Evolutionary conservation across 2,797 vertebrate species (phyloP), one percentile per base, ranked within the genome.

Genomic region (Glossophaga mutica): DNA sequence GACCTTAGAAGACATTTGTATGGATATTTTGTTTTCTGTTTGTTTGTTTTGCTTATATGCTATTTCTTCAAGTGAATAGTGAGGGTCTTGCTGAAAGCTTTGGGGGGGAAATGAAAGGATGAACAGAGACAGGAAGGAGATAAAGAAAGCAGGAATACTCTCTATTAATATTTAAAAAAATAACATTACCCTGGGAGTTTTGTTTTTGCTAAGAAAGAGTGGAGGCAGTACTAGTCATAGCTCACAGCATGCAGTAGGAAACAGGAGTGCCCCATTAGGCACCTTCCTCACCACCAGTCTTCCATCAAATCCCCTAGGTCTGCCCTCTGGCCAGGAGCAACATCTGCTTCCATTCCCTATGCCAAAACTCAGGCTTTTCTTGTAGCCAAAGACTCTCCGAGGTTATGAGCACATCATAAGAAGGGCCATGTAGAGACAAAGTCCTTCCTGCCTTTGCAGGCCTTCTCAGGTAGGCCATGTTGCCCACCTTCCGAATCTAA

Each of bases 41-140:
- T 48, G 73, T 71, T 48, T 68, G 81, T 50, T 55, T 59, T 55
- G 24, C 4, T 73, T 68, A 90, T 22, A 91, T 21, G 18, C 29
- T 76, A 21, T 77, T 21, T 87, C 62, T 59, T 96, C 74, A 70
- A 96, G 16, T 82, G 21, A 96, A 65, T 24, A 83, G 62, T 37
- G 37, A 83, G 32, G n/a, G 39, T 32, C 15, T n/a, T 81, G 16
- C 62, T n/a, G 32, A 76, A 91, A 67, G 34, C 14, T 74, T 18
- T 37, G 32, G 42, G 32, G 39, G 7, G 1, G 50, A 34, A 76
- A 93, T 70, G 46, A 87, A 87, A 82, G 12, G 42, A 62, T 74
- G 32, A 73, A 29, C 42, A 29, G 32, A 85, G 46, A 85, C 24
- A 57, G 46, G 29, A 82, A 42, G 34, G 22, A 78, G 19, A 22